phyloP scores from a whole-genome alignment of 2,797 vertebrate species.

The Chaunax sp. region DNA sequence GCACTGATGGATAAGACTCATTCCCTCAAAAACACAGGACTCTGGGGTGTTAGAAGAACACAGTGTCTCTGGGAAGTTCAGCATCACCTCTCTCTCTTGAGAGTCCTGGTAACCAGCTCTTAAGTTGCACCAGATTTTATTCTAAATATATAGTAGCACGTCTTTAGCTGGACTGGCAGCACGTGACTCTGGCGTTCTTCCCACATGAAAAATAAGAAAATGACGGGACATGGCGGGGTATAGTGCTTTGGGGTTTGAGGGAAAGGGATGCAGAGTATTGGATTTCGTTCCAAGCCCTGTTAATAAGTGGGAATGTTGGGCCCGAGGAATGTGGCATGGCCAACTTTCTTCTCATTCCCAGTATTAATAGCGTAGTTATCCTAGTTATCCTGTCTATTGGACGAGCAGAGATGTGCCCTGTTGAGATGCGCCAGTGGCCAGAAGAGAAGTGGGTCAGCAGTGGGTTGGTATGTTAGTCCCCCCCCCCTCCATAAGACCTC shows the following conservation, averaged over 20 bases:
- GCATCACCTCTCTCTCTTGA: conserved; percentile 41
- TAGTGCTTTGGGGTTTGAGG: conserved; percentile 51
- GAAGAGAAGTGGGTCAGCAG: conserved; percentile 70
- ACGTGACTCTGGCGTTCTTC: conserved; percentile 58
- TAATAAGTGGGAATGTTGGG: conserved; percentile 73
- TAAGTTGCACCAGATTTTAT: conserved; percentile 19
- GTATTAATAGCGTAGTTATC: conserved; percentile 75
- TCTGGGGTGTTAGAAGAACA: conserved; percentile 34
- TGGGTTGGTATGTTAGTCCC: conserved; percentile 16
- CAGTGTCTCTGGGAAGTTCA: conserved; percentile 47
- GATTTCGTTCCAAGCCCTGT: conserved; percentile 70
- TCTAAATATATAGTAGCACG: conserved; percentile 48
- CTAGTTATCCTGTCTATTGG: too few relatives aligned
- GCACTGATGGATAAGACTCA: conserved; percentile 20
- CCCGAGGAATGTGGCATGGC: conserved; percentile 66
- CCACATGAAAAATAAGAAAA: conserved; percentile 64
- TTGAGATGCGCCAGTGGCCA: conserved; percentile 25
- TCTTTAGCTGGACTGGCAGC: conserved; percentile 58
- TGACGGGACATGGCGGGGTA: conserved; percentile 56
- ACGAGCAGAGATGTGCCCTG: conserved; percentile 49
- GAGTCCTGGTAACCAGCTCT: conserved; percentile 35
- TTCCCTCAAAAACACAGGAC: too few relatives aligned
- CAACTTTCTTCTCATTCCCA: conserved; percentile 66
- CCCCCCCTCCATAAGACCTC: conserved; percentile 9
- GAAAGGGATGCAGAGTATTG: conserved; percentile 64